These are phyloP conservation scores for Trachops cirrhosus DNA, from an alignment of 2,797 vertebrate species.

Conservation along the genomic window DNA sequence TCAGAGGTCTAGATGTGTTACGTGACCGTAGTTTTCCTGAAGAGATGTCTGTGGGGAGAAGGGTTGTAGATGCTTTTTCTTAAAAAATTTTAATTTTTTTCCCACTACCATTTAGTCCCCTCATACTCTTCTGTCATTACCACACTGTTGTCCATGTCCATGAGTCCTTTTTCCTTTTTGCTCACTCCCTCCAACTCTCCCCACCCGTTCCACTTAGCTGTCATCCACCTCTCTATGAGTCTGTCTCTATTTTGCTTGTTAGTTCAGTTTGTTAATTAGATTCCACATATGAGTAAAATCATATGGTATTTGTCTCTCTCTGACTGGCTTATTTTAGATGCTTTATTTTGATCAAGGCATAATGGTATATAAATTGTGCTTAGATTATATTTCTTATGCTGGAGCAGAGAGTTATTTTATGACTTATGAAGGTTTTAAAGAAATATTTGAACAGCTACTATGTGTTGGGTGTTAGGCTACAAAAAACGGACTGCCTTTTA, in stretches of 20 bases:
- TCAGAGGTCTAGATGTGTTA: neutral
- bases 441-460: neutral
- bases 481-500: conserved; percentile 21
- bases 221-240: neutral
- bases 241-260: neutral
- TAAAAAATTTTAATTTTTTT: too few species aligned
- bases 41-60: neutral
- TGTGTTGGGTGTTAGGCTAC: neutral
- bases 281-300: neutral
- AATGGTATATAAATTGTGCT: neutral
- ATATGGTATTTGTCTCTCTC: neutral
- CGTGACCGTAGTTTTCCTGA: neutral
- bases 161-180: neutral
- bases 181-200: neutral
- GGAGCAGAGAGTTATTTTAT: neutral
- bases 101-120: too few species aligned
- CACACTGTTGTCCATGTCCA: neutral
- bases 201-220: neutral
- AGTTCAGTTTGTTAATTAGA: neutral
- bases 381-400: neutral
- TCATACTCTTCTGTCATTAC: too few species aligned
- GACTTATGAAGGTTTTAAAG: neutral
- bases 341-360: neutral
- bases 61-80: neutral
- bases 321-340: neutral